These are phyloP conservation scores for Ceyx cyanopectus DNA, from an alignment of 2,113 vertebrate species.

Conservation along the genomic window DNA sequence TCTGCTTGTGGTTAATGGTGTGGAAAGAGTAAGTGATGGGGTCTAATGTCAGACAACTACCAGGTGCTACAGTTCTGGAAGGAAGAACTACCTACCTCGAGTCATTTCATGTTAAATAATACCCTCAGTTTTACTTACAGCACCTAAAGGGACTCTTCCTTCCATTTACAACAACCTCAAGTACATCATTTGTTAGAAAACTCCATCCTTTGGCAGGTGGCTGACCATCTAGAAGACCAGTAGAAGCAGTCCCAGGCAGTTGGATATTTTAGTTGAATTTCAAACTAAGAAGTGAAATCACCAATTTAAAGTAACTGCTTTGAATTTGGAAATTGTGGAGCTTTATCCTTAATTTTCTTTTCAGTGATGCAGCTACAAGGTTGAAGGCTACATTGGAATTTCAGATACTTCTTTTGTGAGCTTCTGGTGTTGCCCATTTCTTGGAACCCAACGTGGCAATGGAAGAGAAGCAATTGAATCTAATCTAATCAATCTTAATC, in stretches of 20 bases:
- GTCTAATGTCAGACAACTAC: not conserved
- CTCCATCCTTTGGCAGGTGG: not conserved
- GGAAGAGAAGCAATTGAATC: not conserved
- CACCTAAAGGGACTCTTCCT: not conserved
- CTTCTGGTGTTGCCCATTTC: not conserved
- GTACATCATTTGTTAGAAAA: not conserved
- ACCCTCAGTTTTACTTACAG: not conserved
- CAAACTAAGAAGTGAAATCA: not conserved
- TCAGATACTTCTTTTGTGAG: not conserved
- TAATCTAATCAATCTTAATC: not conserved
- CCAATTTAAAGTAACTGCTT: not conserved
- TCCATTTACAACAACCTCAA: not conserved
- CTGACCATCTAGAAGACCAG: not conserved
- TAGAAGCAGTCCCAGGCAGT: not conserved
- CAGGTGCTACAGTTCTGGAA: not conserved
- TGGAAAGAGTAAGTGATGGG: not conserved
- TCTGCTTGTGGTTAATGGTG: not conserved
- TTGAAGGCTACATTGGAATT: not conserved
- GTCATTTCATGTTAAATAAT: not conserved
- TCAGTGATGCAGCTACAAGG: not conserved
- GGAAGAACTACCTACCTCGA: not conserved
- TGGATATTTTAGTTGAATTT: not conserved
- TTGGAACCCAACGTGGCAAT: not conserved
- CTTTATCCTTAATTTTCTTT: not conserved
- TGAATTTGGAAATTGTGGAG: not conserved